Conservation (phyloP, 2,888 invertebrate species). For the Ecdyonurus torrentis region DNA sequence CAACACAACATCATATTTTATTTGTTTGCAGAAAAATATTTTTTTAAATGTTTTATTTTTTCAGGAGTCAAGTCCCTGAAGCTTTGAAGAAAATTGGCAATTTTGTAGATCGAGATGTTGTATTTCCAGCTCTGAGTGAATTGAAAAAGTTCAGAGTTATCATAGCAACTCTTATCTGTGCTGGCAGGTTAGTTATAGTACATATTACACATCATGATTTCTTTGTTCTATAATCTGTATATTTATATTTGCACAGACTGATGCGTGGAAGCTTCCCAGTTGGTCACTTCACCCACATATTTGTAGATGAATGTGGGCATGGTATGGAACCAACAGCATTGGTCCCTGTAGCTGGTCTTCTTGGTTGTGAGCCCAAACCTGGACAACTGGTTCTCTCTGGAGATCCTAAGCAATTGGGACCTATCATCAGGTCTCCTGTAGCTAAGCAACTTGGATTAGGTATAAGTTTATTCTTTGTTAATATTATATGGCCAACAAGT, state of each 20-base stretch:
- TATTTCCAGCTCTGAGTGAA: slow-evolving; percentile 29
- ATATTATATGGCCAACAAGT: background rate
- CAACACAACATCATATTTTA: no score
- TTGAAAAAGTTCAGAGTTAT: slow-evolving; percentile 39
- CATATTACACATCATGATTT: no score
- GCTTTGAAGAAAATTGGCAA: slow-evolving; percentile 22
- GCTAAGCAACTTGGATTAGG: slow-evolving; percentile 26
- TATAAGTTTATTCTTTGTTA: background rate
- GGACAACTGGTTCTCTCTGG: slow-evolving; percentile 38
- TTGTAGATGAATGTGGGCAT: slow-evolving; percentile 64
- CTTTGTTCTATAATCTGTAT: no score
- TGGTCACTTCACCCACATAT: slow-evolving; percentile 44
- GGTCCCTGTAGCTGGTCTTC: slow-evolving; percentile 33
- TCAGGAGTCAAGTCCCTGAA: slow-evolving; percentile 19
- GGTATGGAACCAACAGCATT: slow-evolving; percentile 50
- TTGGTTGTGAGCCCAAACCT: background rate
- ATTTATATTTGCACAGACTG: no score
- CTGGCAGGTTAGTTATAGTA: slow-evolving; percentile 27
- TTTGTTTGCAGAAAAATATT: background rate
- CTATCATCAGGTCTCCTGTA: slow-evolving; percentile 31
- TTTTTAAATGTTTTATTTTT: slow-evolving; percentile 15
- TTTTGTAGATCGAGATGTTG: slow-evolving; percentile 24
- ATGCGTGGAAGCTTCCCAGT: slow-evolving; percentile 6
- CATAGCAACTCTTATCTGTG: slow-evolving; percentile 42
- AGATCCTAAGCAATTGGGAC: slow-evolving; percentile 56